Evolutionary conservation across 1,140 invertebrate species (phyloP), one percentile per base, ranked within the genome.

Genomic region (Gonioctena quinquepunctata): DNA sequence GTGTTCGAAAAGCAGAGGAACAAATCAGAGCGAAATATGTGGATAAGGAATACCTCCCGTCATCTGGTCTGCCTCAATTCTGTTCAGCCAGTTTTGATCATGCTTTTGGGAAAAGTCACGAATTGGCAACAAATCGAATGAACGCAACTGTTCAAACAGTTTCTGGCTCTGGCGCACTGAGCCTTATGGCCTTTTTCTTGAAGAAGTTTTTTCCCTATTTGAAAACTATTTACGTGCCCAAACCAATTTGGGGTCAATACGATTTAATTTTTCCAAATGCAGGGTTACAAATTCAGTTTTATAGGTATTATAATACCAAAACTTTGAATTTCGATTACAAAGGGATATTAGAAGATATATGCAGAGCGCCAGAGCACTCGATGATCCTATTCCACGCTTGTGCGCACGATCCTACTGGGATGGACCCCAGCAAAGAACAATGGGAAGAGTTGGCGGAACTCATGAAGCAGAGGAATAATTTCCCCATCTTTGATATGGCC

Each of bases 171-270:
- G 98, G 98, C 28, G 94, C 97, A n/a, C 84, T 99, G 2, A 88
- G 94, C 70, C 89, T 99, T 70, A 97, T 97, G 28, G 92, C 92
- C 56, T 92, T 91, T 63, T 99, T 99, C 83, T 83, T 99, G 56
- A 89, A 91, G 72, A 91, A 90, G 73, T 98, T 94, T 84, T 96
- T 95, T 84, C 87, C 90, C 27, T 90, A 91, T 11, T 89, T 87
- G 66, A 98, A 98, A 84, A 91, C 91, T 66, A 87, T 99, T 61
- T 99, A 96, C 85, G 76, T 99, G 72, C 96, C 98, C 16, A 89
- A 89, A n/a, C 98, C 98, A 4, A 93, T 97, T 0, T 99, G 98
- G 98, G 96, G 96, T 57, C 99, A 99, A 84, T 98, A 99, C 83
- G 91, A 89, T 1, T 94, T 96, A 28, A 89, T 99, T 71, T 97